Percentiles rank a stretch among this genome's conserved stretches.
Evolutionary conservation across 37 sponge, comb jelly and placozoan species (phyloP).

Genomic region (Axinella damicornis): DNA sequence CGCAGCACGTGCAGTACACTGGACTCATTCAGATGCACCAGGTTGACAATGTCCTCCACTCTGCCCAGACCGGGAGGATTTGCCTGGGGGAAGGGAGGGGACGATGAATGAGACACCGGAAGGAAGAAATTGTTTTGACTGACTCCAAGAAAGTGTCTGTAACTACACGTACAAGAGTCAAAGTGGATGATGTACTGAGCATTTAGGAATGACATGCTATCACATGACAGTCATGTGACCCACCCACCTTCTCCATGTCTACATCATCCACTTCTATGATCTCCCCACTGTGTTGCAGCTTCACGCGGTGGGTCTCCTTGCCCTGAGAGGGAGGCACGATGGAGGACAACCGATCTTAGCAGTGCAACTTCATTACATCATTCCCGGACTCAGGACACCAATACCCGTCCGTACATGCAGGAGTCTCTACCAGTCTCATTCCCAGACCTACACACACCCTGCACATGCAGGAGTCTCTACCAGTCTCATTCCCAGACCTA

Average conservation of each 20-base stretch:
- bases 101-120: background rate
- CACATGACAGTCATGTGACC: slow-evolving; percentile 13
- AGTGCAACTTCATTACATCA: too few relatives aligned
- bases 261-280: slow-evolving; percentile 80
- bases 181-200: too few relatives aligned
- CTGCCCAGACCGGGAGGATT: slow-evolving; percentile 84
- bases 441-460: too few relatives aligned
- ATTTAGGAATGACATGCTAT: too few relatives aligned
- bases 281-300: slow-evolving; percentile 65
- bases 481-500: too few relatives aligned
- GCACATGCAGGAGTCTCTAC: too few relatives aligned
- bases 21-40: slow-evolving; percentile 93
- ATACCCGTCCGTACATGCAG: too few relatives aligned
- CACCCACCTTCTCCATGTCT: slow-evolving; percentile 78
- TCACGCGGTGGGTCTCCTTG: slow-evolving; percentile 56
- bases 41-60: slow-evolving; percentile 92
- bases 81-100: slow-evolving; percentile 60
- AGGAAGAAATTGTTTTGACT: background rate
- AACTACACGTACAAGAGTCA: too few relatives aligned
- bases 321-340: slow-evolving; percentile 19
- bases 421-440: too few relatives aligned
- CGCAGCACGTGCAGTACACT: slow-evolving; percentile 94
- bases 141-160: too few relatives aligned
- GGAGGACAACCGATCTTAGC: too few relatives aligned
- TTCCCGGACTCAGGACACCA: too few relatives aligned